Base-by-base conservation (phyloP, 1,140 invertebrate species). In the Pogonognathellus flavescens region DNA sequence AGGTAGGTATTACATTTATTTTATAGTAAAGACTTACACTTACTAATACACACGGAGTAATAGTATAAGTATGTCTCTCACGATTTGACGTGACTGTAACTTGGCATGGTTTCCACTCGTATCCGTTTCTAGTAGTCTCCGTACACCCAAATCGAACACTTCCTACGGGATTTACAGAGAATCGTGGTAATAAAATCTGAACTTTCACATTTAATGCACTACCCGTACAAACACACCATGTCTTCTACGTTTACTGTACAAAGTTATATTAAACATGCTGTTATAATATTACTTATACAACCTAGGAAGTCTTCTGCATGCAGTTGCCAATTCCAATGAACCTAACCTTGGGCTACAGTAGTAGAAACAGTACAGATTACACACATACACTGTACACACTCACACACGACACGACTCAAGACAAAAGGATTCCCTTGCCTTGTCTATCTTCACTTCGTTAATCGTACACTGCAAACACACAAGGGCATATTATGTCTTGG, bases 171-270 rank as follows among this genome's bases (percentile, higher is more conserved):
- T 76, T 76, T 50, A 76, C 25, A 31, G 70, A 76, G 70, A 49
- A 76, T 31, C 70, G 70, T 41, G 10, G 70, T 16, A 50, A 76
- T 76, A 76, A 76, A 76, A 76, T 76, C 70, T 76, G 70, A 76
- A 76, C 70, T 76, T 76, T 76, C 70, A 76, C 70, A 76, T 76
- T 76, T 76, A 76, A 76, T 76, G 41, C 31, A 49, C 70, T 76
- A 31, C 31, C 70, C n/a, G 31, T 76, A 41, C 70, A 50, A 16
- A 41, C 31, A 41, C 31, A 41, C 31, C 31, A 41, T 41, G n/a
- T n/a, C n/a, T n/a, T n/a, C n/a, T n/a, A n/a, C n/a, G n/a, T n/a
- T n/a, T n/a, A n/a, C n/a, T n/a, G 31, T 41, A 41, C 31, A 41
- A 41, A 41, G 31, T 1, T 41, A 41, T 41, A 41, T 41, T 41